These are phyloP conservation scores for Paedocypris micromegethes DNA, from an alignment of 2,797 vertebrate genomes.

Conservation along the genomic window DNA sequence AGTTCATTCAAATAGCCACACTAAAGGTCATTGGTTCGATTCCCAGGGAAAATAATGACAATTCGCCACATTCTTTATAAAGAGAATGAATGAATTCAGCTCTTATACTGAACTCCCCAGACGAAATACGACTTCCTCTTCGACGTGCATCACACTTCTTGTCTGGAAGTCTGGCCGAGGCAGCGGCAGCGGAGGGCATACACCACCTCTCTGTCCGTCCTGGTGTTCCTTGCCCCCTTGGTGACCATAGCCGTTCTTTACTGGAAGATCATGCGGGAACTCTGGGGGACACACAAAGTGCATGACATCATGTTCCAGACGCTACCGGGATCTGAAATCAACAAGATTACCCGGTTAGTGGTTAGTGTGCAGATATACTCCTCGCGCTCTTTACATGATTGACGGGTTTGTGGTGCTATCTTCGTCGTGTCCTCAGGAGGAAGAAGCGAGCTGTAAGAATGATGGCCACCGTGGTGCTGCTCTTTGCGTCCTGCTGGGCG, in stretches of 20 bases:
- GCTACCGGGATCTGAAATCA: conserved; percentile 53
- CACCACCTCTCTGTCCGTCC: conserved; percentile 45
- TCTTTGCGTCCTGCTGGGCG: conserved; percentile 52
- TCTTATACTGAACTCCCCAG: conserved; percentile 31
- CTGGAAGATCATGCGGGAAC: conserved; percentile 49
- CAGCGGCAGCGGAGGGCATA: conserved; percentile 43
- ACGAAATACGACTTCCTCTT: conserved; percentile 54
- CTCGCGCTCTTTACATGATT: too few relatives aligned
- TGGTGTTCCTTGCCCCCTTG: conserved; percentile 49
- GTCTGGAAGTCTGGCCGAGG: conserved; percentile 51
- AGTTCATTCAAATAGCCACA: too few relatives aligned
- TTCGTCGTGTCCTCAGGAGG: conserved; percentile 34
- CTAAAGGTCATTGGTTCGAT: too few relatives aligned
- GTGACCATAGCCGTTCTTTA: conserved; percentile 50
- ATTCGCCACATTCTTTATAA: not conserved
- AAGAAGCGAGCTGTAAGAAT: conserved; percentile 52
- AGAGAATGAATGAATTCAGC: not conserved
- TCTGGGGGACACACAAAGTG: conserved; percentile 52
- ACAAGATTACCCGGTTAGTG: conserved; percentile 53
- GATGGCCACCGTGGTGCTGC: conserved; percentile 54
- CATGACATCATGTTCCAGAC: conserved; percentile 52
- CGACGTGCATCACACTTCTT: conserved; percentile 49
- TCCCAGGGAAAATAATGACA: too few relatives aligned
- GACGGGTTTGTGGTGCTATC: not conserved
- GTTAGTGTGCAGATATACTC: not conserved